phyloP scores from a whole-genome alignment of 2,113 vertebrate species.

The Trochalopteron elliotii region DNA sequence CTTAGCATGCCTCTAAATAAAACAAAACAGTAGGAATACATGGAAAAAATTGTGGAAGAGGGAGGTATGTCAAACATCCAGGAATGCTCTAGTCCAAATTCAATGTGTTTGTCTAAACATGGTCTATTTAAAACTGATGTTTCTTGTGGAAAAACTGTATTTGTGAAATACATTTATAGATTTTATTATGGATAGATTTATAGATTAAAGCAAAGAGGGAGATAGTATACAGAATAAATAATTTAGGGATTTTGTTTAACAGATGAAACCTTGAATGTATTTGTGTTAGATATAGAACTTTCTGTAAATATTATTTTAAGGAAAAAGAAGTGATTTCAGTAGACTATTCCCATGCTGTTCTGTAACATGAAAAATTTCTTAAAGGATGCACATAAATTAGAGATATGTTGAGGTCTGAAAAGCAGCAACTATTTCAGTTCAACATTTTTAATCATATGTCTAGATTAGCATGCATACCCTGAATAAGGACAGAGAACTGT shows the following conservation, averaged over 20 bases:
- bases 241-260: neutral
- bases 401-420: neutral
- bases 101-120: neutral
- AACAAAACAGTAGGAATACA: neutral
- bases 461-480: neutral
- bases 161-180: neutral
- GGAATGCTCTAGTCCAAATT: neutral
- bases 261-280: neutral
- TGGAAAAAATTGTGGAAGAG: neutral
- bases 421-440: neutral
- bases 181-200: neutral
- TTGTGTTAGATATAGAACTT: neutral
- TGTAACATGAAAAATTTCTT: neutral
- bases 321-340: neutral
- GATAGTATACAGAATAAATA: neutral
- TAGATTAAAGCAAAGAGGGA: neutral
- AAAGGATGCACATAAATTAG: neutral
- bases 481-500: neutral
- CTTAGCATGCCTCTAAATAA: neutral
- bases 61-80: neutral
- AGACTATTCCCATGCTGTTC: neutral
- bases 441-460: neutral
- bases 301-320: neutral
- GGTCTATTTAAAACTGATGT: neutral
- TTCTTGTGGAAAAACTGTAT: neutral